These are phyloP conservation scores for Actinia tenebrosa DNA, from an alignment of 64 coral and sea anemone genomes.

Conservation along the genomic window DNA sequence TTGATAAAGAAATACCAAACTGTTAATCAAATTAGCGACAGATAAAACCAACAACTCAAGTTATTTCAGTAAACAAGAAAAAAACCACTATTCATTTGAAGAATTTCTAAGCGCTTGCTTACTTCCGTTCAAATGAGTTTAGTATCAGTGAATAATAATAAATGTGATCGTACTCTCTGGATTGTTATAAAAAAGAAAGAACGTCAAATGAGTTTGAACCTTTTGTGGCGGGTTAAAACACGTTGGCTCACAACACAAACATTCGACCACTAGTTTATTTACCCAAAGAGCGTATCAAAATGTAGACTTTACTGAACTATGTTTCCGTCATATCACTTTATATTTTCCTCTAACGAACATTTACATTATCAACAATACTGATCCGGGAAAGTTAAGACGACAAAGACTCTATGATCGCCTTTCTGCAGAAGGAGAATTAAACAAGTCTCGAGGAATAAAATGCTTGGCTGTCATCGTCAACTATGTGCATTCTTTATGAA, in stretches of 20 bases:
- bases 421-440: not conserved
- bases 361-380: not conserved
- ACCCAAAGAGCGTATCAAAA: constrained; percentile 15
- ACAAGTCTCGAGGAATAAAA: not conserved
- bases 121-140: not conserved
- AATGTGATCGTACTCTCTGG: not conserved
- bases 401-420: not conserved
- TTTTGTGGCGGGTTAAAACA: not conserved
- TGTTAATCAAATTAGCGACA: constrained; percentile 11
- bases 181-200: not conserved
- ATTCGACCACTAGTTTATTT: constrained; percentile 7
- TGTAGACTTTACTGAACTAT: not conserved
- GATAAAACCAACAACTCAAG: not conserved
- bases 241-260: constrained; percentile 10
- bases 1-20: constrained; percentile 1
- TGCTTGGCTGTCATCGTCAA: not conserved
- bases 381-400: not conserved
- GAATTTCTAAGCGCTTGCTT: not conserved
- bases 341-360: not conserved
- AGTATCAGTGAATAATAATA: not conserved
- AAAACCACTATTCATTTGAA: not conserved
- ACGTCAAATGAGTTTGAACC: not conserved
- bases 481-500: not conserved
- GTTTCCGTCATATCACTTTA: constrained; percentile 2
- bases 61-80: constrained; percentile 1